Conservation (phyloP, 2,888 invertebrate genomes). For the Aphodius sticticus region DNA sequence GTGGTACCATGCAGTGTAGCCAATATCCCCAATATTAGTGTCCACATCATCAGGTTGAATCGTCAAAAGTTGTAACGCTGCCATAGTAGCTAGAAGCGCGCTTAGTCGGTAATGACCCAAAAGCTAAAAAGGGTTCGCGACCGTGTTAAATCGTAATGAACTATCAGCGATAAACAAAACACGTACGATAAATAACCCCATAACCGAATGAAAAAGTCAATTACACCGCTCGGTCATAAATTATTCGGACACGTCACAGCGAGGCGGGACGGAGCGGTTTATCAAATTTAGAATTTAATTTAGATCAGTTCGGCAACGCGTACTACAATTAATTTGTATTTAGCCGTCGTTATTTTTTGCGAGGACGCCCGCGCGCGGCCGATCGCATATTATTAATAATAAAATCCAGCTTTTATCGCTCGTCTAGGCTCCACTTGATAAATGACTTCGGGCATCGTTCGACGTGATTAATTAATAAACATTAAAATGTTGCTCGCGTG, state of each 20-base stretch:
- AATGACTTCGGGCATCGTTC: neutral
- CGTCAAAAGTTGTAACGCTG: no score
- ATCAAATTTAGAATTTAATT: constrained; percentile 16
- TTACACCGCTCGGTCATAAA: neutral
- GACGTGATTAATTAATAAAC: neutral
- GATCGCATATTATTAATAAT: neutral
- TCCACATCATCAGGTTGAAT: no score
- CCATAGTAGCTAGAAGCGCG: no score
- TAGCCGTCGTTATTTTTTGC: neutral
- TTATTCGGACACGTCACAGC: neutral
- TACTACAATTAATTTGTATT: constrained; percentile 11
- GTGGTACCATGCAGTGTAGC: no score
- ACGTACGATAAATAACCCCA: constrained; percentile 4
- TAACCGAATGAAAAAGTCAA: constrained; percentile 4
- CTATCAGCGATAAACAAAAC: neutral
- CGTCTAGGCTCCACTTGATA: neutral
- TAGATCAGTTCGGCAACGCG: constrained; percentile 8
- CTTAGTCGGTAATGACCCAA: no score
- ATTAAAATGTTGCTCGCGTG: neutral
- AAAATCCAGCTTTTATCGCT: neutral
- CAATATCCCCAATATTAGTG: no score
- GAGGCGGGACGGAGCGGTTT: neutral
- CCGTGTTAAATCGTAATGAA: no score
- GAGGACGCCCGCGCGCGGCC: neutral
- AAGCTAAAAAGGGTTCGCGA: no score